Conservation (phyloP, 1,140 invertebrate genomes). For the Ostrea denselamellosa region DNA sequence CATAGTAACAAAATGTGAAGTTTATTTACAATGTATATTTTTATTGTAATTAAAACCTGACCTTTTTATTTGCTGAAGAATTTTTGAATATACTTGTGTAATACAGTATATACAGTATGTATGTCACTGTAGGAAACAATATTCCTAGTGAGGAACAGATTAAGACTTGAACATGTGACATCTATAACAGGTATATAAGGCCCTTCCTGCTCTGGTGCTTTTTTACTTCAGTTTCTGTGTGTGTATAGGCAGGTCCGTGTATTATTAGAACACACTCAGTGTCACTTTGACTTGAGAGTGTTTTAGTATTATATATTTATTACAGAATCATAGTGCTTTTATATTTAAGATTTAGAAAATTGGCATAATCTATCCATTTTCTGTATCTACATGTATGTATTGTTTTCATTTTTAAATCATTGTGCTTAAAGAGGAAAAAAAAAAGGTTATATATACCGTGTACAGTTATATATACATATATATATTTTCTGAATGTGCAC, state of each 20-base stretch:
- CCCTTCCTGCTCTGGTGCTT: constrained; percentile 7
- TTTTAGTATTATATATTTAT: constrained; percentile 36
- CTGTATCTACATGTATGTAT: neutral
- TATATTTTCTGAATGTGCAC: neutral
- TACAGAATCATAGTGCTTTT: neutral
- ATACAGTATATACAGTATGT: neutral
- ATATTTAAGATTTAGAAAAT: constrained; percentile 16
- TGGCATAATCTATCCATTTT: neutral
- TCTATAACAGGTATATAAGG: neutral
- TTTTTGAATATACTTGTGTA: neutral
- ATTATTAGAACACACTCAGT: neutral
- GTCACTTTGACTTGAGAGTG: neutral
- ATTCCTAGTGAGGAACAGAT: neutral
- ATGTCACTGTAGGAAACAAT: neutral
- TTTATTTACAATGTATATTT: constrained; percentile 10
- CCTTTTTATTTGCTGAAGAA: neutral
- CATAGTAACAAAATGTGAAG: constrained; percentile 36
- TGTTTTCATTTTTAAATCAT: neutral
- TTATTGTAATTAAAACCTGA: constrained; percentile 21
- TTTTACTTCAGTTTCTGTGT: neutral
- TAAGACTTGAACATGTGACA: neutral
- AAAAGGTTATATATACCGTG: neutral
- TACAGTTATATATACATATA: no score
- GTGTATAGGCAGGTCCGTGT: neutral
- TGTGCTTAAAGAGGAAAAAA: neutral